These are phyloP conservation scores for Scomberomorus guttatus DNA, from an alignment of 2,797 vertebrate genomes.

Conservation along the genomic window DNA sequence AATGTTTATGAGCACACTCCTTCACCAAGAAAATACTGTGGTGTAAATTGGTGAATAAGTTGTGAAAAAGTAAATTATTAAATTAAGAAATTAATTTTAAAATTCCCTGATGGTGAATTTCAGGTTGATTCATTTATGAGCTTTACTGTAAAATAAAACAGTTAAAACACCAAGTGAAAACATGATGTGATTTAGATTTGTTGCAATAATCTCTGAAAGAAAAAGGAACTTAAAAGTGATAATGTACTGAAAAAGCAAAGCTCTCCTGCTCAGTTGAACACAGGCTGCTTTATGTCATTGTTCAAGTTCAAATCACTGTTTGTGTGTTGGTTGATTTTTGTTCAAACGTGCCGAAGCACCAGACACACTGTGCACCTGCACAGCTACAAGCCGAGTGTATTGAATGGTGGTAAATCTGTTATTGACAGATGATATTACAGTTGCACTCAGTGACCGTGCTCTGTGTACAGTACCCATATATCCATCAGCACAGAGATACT, in stretches of 20 bases:
- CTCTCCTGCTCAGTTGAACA: background rate
- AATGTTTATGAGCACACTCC: conserved; percentile 30
- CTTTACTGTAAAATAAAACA: conserved; percentile 2
- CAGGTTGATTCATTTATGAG: background rate
- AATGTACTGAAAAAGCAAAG: background rate
- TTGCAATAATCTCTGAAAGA: background rate
- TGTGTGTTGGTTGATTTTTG: conserved; percentile 8
- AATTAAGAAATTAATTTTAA: conserved; percentile 7
- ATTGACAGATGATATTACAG: conserved; percentile 57
- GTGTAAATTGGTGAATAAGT: conserved; percentile 30
- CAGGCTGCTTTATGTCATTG: background rate
- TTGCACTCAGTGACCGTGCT: conserved; percentile 51
- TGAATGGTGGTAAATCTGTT: conserved; percentile 39
- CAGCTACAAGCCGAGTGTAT: conserved; percentile 20
- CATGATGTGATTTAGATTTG: background rate
- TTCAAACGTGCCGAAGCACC: background rate
- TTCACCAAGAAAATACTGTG: background rate
- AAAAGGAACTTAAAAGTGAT: background rate
- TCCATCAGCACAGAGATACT: conserved; percentile 51
- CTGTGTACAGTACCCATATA: conserved; percentile 36
- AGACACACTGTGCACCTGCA: conserved; percentile 29
- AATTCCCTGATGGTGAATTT: conserved; percentile 8
- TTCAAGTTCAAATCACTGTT: background rate
- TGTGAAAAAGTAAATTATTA: conserved; percentile 8
- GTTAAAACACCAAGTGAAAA: background rate